phyloP scores from a whole-genome alignment of 1,140 invertebrate species.

The Frieseomelitta varia region DNA sequence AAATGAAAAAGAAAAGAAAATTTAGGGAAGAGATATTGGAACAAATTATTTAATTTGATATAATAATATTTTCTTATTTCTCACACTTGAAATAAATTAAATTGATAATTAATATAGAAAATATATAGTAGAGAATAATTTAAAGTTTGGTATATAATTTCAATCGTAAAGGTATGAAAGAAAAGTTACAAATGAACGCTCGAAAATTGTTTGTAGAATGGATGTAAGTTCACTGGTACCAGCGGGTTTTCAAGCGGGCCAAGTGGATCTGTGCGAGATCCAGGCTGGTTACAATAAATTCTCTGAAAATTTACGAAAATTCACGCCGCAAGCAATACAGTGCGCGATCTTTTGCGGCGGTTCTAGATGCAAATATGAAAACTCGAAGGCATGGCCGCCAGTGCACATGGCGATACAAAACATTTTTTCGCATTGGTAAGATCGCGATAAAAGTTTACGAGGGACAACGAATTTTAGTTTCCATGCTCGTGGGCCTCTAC shows the following conservation, averaged over 20 bases:
- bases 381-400: conserved; percentile 84
- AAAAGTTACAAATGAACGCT: not conserved
- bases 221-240: conserved; percentile 78
- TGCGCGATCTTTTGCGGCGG: conserved; percentile 93
- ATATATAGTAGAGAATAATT: not conserved
- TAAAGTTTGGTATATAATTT: not conserved
- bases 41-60: not conserved
- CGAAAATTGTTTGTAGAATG: conserved; percentile 67
- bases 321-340: conserved; percentile 86
- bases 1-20: not conserved
- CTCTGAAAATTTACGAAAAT: conserved; percentile 83
- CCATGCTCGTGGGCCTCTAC: not conserved
- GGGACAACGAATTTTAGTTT: not conserved
- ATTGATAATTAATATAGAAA: not conserved
- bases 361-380: conserved; percentile 91
- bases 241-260: conserved; percentile 74
- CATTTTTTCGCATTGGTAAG: conserved; percentile 92
- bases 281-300: conserved; percentile 82
- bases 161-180: not conserved
- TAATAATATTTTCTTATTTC: not conserved
- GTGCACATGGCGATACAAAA: conserved; percentile 89
- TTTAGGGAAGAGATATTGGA: not conserved
- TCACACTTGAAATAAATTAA: not conserved
- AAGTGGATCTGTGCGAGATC: conserved; percentile 65
- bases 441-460: not conserved